Evolutionary conservation across 2,888 invertebrate genomes (phyloP).

Genomic region (Heliconius erato): DNA sequence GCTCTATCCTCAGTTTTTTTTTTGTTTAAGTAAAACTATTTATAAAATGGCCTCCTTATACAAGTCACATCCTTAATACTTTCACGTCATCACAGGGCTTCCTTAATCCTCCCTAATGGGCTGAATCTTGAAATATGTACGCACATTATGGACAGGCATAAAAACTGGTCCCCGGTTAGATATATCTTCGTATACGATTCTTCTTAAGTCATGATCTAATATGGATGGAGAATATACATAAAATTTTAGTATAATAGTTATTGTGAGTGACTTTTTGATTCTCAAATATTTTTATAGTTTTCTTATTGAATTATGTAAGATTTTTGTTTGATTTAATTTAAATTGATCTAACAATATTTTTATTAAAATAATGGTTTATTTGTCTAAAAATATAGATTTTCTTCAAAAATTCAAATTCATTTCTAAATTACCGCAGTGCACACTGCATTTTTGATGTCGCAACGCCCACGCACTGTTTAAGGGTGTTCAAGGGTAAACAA

Average conservation of each 20-base stretch:
- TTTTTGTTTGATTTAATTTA: neutral
- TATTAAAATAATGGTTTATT: neutral
- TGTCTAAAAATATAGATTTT: neutral
- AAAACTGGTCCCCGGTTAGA: constrained; percentile 66
- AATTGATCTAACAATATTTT: neutral
- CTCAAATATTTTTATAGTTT: neutral
- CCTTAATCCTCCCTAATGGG: constrained; percentile 80
- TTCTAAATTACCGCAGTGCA: constrained; percentile 37
- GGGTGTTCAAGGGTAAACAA: constrained; percentile 67
- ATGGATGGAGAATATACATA: constrained; percentile 32
- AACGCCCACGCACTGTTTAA: constrained; percentile 52
- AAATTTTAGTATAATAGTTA: constrained; percentile 23
- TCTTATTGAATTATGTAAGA: neutral
- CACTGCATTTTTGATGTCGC: constrained; percentile 45
- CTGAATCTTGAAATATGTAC: constrained; percentile 72
- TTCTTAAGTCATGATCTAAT: constrained; percentile 39
- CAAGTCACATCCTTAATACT: constrained; percentile 73
- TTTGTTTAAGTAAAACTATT: constrained; percentile 46
- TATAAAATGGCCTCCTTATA: constrained; percentile 57
- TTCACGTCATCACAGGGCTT: constrained; percentile 73
- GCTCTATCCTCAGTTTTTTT: constrained; percentile 46
- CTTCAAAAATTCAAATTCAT: too few species aligned
- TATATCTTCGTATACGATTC: constrained; percentile 34
- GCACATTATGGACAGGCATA: constrained; percentile 73
- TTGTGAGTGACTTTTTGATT: constrained; percentile 25